A percentile compares a stretch with the other conserved stretches of the same genome.
Conservation (phyloP, 1,140 invertebrate genomes). For the Leptestheria dahalacensis region DNA sequence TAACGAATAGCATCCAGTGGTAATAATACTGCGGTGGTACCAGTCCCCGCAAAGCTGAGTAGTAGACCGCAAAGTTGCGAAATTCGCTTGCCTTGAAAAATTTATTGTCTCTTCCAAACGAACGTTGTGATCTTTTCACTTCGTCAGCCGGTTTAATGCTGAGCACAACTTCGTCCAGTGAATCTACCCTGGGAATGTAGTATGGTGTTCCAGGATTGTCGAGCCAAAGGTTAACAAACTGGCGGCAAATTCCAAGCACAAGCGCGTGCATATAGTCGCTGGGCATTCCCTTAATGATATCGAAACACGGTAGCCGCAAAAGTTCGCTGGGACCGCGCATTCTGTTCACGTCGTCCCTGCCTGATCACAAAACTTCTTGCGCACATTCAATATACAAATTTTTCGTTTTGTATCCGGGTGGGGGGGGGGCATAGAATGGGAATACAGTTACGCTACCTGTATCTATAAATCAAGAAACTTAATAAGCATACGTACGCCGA, state of each 20-base stretch:
- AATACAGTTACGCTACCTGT: conserved; percentile 1
- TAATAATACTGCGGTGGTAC: conserved; percentile 1
- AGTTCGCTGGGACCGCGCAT: background rate
- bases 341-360: background rate
- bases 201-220: background rate
- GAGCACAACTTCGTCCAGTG: conserved; percentile 4
- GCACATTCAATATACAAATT: too few species aligned
- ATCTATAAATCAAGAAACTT: too few species aligned
- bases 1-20: conserved; percentile 9
- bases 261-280: conserved; percentile 2
- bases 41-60: conserved; percentile 6
- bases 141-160: conserved; percentile 1
- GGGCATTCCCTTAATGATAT: background rate
- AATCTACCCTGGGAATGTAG: background rate
- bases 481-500: too few species aligned
- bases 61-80: conserved; percentile 6
- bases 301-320: background rate
- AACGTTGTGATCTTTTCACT: background rate
- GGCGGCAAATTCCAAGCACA: background rate
- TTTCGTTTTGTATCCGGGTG: background rate
- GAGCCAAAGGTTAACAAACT: background rate
- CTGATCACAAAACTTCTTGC: background rate
- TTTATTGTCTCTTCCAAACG: background rate
- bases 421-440: background rate
- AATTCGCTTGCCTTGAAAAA: conserved; percentile 9